A percentile compares a stretch with the other conserved stretches of the same genome.
Conservation (phyloP, 1,140 invertebrate species). For the Drosophila tristis region DNA sequence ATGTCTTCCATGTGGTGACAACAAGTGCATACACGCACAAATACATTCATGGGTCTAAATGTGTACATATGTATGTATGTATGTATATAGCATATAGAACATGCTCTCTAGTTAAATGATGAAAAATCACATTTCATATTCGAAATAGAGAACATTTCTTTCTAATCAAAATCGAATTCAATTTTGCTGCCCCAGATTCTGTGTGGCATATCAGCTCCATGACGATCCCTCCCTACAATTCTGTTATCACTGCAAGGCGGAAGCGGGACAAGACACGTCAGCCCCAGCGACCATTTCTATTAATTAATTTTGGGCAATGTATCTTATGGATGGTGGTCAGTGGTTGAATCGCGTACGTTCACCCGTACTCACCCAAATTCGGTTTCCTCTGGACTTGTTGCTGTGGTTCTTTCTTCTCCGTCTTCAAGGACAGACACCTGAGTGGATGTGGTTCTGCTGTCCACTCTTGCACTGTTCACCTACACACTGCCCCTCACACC, state of each 20-base stretch:
- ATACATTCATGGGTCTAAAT: background rate
- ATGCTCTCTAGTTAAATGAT: slow-evolving; percentile 7
- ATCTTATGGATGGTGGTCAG: background rate
- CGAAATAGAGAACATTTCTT: slow-evolving; percentile 54
- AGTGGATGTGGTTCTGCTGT: slow-evolving; percentile 11
- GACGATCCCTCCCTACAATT: background rate
- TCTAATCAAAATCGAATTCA: slow-evolving; percentile 66
- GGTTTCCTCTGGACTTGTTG: slow-evolving; percentile 61
- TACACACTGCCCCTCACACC: slow-evolving; percentile 21
- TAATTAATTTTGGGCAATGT: slow-evolving; percentile 10
- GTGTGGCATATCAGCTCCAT: slow-evolving; percentile 13
- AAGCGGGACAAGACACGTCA: slow-evolving; percentile 67
- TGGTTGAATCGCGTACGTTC: background rate
- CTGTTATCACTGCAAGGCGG: slow-evolving; percentile 67
- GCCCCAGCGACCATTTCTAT: background rate
- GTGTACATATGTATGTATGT: background rate
- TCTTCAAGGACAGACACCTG: background rate
- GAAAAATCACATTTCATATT: slow-evolving; percentile 35
- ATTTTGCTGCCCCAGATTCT: slow-evolving; percentile 62
- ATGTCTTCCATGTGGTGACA: slow-evolving; percentile 36
- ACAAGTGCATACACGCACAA: slow-evolving; percentile 29
- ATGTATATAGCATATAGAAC: background rate
- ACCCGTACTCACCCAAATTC: slow-evolving; percentile 37
- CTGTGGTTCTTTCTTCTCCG: slow-evolving; percentile 12
- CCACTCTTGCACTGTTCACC: slow-evolving; percentile 7